phyloP scores from a whole-genome alignment of 2,797 vertebrate genomes.

The Dendrocincla fuliginosa region DNA sequence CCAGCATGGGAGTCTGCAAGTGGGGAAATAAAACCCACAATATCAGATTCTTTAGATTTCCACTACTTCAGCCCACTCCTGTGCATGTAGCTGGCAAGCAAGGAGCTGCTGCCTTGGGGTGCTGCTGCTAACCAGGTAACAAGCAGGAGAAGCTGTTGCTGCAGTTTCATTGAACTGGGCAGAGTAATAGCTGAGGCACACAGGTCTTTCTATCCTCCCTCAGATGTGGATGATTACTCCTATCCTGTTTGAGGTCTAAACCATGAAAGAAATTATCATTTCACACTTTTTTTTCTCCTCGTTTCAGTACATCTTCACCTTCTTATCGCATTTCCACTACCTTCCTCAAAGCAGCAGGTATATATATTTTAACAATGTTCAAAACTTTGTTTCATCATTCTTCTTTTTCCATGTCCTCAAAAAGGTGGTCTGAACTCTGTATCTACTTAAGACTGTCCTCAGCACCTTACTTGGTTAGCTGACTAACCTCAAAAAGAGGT shows the following conservation, averaged over 20 bases:
- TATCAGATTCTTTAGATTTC: background rate
- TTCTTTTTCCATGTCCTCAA: background rate
- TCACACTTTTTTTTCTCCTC: background rate
- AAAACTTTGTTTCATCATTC: background rate
- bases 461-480: background rate
- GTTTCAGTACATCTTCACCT: background rate
- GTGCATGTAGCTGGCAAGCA: background rate
- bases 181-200: background rate
- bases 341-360: background rate
- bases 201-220: background rate
- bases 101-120: background rate
- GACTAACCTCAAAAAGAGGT: background rate
- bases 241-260: background rate
- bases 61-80: background rate
- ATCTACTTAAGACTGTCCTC: background rate
- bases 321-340: background rate
- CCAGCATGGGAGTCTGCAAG: background rate
- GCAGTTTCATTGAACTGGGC: background rate
- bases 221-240: background rate
- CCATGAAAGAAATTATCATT: background rate
- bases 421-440: background rate
- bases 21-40: background rate
- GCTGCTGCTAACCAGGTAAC: background rate
- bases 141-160: background rate
- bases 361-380: background rate